These are phyloP conservation scores for Anas flavirostris DNA, from an alignment of 2,797 vertebrate genomes.

Conservation along the genomic window DNA sequence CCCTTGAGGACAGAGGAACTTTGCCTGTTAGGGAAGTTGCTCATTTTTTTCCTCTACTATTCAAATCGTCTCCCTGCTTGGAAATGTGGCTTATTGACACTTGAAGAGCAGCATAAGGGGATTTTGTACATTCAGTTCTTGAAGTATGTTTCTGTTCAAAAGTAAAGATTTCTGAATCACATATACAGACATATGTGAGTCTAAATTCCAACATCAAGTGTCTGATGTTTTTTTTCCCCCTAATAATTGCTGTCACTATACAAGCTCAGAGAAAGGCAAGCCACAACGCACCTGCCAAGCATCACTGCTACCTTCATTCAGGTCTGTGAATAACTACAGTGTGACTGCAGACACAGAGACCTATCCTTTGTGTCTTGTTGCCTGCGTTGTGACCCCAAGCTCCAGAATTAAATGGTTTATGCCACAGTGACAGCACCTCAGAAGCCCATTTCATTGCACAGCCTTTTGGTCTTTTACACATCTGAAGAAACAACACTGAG, in stretches of 20 bases:
- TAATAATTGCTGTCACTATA: not conserved
- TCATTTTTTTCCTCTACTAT: not conserved
- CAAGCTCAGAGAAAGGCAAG: not conserved
- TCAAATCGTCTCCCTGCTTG: not conserved
- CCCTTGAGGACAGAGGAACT: not conserved
- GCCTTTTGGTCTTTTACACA: not conserved
- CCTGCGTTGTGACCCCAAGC: not conserved
- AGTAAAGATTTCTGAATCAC: not conserved
- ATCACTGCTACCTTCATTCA: not conserved
- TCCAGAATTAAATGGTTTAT: not conserved
- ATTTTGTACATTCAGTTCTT: not conserved
- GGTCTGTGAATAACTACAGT: not conserved
- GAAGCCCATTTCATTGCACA: not conserved
- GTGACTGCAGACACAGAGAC: not conserved
- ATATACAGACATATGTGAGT: rapidly evolving
- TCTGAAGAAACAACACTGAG: not conserved
- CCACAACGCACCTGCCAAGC: rapidly evolving
- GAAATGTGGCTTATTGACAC: constrained; percentile 5
- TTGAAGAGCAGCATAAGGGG: not conserved
- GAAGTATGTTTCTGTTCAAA: not conserved
- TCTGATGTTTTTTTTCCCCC: not conserved
- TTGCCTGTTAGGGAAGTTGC: not conserved
- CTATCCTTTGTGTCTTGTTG: not conserved
- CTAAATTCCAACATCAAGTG: not conserved
- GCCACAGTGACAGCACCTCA: not conserved